A percentile compares a stretch with the other conserved stretches of the same genome.
Conservation (phyloP, 2,113 vertebrate species). For the Conger conger region DNA sequence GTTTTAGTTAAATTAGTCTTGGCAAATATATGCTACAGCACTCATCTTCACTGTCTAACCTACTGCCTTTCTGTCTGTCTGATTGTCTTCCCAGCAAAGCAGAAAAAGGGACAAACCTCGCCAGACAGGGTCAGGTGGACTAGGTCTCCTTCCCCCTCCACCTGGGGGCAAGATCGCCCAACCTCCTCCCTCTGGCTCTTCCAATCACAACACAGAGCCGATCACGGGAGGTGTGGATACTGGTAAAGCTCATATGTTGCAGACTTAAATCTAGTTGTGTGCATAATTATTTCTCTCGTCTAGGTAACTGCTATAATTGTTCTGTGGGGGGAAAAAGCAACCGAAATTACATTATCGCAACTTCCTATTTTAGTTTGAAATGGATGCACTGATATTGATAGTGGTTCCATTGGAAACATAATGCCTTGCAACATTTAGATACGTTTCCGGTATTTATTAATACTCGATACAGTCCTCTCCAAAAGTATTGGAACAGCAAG, state of each 20-base stretch:
- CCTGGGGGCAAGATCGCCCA: constrained; percentile 81
- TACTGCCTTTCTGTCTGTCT: background rate
- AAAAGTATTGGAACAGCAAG: too few species aligned
- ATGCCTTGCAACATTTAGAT: background rate
- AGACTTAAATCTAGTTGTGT: background rate
- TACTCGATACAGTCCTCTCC: too few species aligned
- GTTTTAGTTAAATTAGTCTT: background rate
- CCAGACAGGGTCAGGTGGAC: constrained; percentile 70
- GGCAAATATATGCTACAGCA: background rate
- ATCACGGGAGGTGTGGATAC: constrained; percentile 44
- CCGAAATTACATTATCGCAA: background rate
- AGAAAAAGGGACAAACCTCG: constrained; percentile 86
- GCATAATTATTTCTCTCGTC: background rate
- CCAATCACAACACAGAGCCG: constrained; percentile 68
- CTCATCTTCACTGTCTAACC: background rate
- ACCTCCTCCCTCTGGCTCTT: constrained; percentile 64
- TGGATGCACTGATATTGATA: background rate
- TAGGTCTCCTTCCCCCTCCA: constrained; percentile 87
- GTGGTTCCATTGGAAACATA: background rate
- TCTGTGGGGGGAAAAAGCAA: background rate
- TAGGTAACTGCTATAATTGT: background rate
- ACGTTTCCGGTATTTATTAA: background rate
- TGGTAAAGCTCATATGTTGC: constrained; percentile 38
- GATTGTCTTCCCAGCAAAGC: constrained; percentile 67
- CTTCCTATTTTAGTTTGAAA: background rate